Evolutionary conservation across 2,113 vertebrate species (phyloP).

Genomic region (Phaetusa simplex): DNA sequence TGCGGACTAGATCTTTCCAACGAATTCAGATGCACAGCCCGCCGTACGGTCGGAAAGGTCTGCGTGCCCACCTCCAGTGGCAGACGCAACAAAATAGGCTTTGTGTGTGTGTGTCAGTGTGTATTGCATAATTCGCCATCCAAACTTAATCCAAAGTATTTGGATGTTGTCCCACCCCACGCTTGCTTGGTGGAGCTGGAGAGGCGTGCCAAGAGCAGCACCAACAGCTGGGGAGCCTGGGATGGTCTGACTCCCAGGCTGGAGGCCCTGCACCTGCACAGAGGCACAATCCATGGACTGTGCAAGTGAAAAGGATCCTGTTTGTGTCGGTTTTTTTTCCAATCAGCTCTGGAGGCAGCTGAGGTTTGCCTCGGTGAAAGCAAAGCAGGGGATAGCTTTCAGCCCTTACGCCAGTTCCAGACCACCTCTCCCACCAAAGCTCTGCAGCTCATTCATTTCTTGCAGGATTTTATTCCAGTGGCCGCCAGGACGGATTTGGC

Average conservation of each 20-base stretch:
- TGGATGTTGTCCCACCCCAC: not conserved
- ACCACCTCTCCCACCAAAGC: not conserved
- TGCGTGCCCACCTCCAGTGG: not conserved
- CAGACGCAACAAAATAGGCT: not conserved
- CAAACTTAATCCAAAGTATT: conserved; percentile 23
- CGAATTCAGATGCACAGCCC: not conserved
- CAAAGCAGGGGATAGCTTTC: not conserved
- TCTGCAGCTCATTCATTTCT: not conserved
- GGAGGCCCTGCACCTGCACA: not conserved
- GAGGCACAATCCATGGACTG: not conserved
- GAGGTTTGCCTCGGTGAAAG: not conserved
- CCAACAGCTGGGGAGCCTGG: not conserved
- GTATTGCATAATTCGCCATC: not conserved
- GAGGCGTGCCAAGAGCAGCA: not conserved
- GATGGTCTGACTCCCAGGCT: not conserved
- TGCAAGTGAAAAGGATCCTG: not conserved
- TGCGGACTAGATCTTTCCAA: not conserved
- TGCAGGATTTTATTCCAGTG: not conserved
- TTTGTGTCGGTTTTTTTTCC: not conserved
- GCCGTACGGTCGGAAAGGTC: not conserved
- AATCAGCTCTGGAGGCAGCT: not conserved
- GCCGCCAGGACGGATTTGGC: not conserved
- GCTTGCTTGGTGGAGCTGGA: not conserved
- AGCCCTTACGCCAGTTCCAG: not conserved
- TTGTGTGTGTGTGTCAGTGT: not conserved